phyloP scores from a whole-genome alignment of 2,888 invertebrate genomes.

The Aleiodes alternator region DNA sequence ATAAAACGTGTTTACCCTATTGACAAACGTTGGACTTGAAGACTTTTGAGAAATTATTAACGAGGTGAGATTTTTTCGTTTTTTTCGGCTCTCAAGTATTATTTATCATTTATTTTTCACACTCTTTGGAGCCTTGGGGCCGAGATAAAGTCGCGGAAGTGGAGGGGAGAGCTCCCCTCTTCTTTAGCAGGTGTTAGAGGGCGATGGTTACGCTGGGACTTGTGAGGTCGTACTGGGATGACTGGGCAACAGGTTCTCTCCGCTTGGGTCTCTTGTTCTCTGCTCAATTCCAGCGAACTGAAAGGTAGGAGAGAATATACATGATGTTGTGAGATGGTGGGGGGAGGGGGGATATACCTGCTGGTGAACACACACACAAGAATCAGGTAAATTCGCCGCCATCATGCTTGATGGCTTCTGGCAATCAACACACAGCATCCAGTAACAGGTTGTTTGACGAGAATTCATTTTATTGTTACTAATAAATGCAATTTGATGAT shows the following conservation, averaged over 20 bases:
- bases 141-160: no score
- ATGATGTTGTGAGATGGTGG: not conserved
- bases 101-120: not conserved
- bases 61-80: not conserved
- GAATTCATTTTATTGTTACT: not conserved
- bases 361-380: conserved; percentile 7
- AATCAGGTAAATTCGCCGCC: conserved; percentile 41
- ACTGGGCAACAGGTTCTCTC: conserved; percentile 43
- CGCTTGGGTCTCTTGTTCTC: conserved; percentile 14
- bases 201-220: conserved; percentile 40
- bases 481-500: not conserved
- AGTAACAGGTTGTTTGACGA: conserved; percentile 28
- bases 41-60: not conserved
- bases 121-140: not conserved
- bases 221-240: conserved; percentile 35
- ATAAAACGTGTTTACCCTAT: not conserved
- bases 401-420: conserved; percentile 29
- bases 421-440: conserved; percentile 31
- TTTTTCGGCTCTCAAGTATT: not conserved
- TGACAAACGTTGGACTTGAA: not conserved
- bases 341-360: conserved; percentile 14
- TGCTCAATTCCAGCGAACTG: not conserved
- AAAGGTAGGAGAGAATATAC: conserved; percentile 18
- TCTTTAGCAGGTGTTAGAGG: conserved; percentile 40
- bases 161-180: not conserved